Percentiles rank a stretch among this genome's conserved stretches.
Conservation (phyloP, 2,113 vertebrate genomes). For the Emberiza fucata region DNA sequence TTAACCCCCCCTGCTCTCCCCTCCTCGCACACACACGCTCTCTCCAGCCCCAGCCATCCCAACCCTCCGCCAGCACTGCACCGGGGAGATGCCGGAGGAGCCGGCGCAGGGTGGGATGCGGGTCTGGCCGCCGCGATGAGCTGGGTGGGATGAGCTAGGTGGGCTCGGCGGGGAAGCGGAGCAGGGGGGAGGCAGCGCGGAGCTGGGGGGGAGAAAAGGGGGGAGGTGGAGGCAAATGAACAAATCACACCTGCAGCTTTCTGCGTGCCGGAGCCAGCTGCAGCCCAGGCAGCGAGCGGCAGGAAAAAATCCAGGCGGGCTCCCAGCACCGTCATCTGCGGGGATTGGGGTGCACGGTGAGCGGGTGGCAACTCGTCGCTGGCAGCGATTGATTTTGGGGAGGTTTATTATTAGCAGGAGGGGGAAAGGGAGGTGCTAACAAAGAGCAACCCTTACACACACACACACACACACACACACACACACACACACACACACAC, state of each 20-base stretch:
- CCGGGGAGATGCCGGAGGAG: not conserved
- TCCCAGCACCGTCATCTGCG: not conserved
- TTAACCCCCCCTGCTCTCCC: not conserved
- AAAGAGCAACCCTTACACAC: not conserved
- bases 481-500: not conserved
- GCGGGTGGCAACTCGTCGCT: not conserved
- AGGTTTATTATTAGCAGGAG: not conserved
- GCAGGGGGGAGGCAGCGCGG: not conserved
- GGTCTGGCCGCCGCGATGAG: not conserved
- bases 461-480: not conserved
- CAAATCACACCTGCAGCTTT: slow-evolving; percentile 60
- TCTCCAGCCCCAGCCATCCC: slow-evolving; percentile 4
- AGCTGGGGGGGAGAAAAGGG: not conserved
- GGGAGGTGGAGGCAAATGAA: slow-evolving; percentile 18
- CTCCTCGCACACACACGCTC: not conserved
- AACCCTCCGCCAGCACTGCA: not conserved
- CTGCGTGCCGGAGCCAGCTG: slow-evolving; percentile 34
- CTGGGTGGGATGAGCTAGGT: slow-evolving; percentile 11
- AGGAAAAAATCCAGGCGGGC: slow-evolving; percentile 22
- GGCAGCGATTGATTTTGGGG: not conserved
- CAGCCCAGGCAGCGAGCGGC: slow-evolving; percentile 28
- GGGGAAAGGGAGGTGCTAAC: not conserved
- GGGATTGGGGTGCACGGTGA: not conserved
- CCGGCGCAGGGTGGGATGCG: not conserved
- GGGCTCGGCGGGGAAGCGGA: not conserved